A percentile compares a stretch with the other conserved stretches of the same genome.
Conservation (phyloP, 2,113 vertebrate species). For the Emydura subglobosa region DNA sequence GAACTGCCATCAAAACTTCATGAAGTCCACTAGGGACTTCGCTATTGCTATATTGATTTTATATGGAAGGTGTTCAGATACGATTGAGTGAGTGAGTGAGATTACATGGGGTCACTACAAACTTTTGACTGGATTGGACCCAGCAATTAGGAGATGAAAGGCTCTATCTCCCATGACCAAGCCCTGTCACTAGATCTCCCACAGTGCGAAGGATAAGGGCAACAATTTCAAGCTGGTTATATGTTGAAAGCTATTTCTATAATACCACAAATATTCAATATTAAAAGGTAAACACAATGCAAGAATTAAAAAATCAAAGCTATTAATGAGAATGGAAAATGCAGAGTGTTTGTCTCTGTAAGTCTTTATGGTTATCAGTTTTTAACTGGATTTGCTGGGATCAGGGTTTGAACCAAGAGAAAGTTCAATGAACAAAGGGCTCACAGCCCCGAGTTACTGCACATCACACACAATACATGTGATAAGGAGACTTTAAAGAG, state of each 20-base stretch:
- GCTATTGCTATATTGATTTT: neutral
- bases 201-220: neutral
- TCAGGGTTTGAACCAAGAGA: conserved; percentile 15
- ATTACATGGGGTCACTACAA: neutral
- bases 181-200: neutral
- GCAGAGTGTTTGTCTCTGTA: neutral
- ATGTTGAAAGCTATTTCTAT: neutral
- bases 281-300: neutral
- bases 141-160: neutral
- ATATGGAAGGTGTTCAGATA: neutral
- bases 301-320: neutral
- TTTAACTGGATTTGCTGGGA: neutral
- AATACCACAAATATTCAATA: neutral
- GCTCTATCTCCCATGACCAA: neutral
- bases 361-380: neutral
- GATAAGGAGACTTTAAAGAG: neutral
- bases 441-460: neutral
- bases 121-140: neutral
- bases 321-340: neutral
- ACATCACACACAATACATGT: fast-evolving
- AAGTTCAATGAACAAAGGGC: conserved; percentile 1
- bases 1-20: neutral
- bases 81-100: neutral
- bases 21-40: neutral
- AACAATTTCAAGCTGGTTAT: neutral